Evolutionary conservation across 2,113 vertebrate species (phyloP).

Genomic region (Ochotona curzoniae): DNA sequence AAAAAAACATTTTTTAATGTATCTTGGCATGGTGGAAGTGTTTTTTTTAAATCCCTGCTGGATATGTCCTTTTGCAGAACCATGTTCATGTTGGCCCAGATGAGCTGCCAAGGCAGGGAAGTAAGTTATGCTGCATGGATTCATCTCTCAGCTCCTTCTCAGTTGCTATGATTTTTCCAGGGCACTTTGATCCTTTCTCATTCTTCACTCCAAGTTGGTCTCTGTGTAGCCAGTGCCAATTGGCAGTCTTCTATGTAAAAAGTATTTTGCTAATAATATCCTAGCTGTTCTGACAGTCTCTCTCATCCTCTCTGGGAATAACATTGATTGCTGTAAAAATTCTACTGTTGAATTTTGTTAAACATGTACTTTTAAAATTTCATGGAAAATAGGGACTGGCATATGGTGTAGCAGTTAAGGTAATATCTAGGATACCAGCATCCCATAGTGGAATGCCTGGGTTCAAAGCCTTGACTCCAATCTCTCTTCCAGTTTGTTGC

Average conservation of each 20-base stretch:
- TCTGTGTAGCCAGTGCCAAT: constrained; percentile 29
- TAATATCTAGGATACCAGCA: no score
- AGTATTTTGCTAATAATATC: constrained; percentile 73
- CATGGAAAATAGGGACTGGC: no score
- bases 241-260: constrained; percentile 60
- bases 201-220: constrained; percentile 64
- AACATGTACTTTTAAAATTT: no score
- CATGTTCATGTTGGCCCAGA: neutral
- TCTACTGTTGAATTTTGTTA: neutral
- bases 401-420: no score
- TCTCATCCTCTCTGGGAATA: neutral
- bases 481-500: no score
- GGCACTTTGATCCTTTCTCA: constrained; percentile 53
- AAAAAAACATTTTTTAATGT: neutral
- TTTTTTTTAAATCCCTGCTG: constrained; percentile 58
- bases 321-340: constrained; percentile 18
- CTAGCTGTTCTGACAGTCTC: neutral
- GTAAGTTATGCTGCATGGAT: neutral
- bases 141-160: constrained; percentile 11
- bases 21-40: constrained; percentile 47
- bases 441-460: no score
- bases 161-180: neutral
- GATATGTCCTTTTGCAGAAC: neutral
- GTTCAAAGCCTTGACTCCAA: no score
- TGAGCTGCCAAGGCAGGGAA: constrained; percentile 18